Evolutionary conservation across 2,113 vertebrate genomes (phyloP), one percentile per base, ranked within the genome.

Genomic region (Limanda limanda): DNA sequence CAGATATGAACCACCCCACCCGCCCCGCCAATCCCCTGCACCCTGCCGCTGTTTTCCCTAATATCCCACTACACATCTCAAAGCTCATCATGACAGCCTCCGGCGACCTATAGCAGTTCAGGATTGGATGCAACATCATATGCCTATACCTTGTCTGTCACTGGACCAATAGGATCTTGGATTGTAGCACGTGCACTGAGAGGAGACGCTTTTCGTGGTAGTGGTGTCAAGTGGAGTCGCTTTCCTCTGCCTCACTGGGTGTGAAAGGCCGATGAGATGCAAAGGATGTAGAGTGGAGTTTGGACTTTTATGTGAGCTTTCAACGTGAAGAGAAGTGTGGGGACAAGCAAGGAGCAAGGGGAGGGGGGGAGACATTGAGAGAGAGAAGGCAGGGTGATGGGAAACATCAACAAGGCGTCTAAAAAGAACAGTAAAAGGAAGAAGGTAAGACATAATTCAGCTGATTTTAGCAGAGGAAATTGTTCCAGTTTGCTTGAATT

Each of bases 321-420:
- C 51, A 82, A 57, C 20, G 55, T 25, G 74, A 31, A 58, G 65
- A 14, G 31, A 75, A 63, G 58, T 78, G 71, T 42, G 67, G 68
- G 64, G 45, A 63, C 21, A 54, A 40, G 27, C 31, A 18, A 84
- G 66, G 70, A 79, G 81, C 65, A 54, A 25, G 62, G 62, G 82
- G 83, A 56, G 78, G 66, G 74, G 52, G 62, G 47, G 15, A 37
- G 42, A 42, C 18, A 79, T 45, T 61, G 64, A 55, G 57, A 60
- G 61, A 78, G 57, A 65, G 62, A 47, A 57, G 63, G 66, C 63
- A 70, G 78, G 71, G 85, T 81, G 81, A 95, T 95, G 94, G 94
- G 94, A 91, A 93, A 94, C 81, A 84, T 91, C 76, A 94, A 93
- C 76, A 95, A 95, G 74, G 71, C 93, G 62, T 92, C 93, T 74